Evolutionary conservation across 2,888 invertebrate genomes (phyloP), one percentile per base, ranked within the genome.

Genomic region (Hymenopus coronatus): DNA sequence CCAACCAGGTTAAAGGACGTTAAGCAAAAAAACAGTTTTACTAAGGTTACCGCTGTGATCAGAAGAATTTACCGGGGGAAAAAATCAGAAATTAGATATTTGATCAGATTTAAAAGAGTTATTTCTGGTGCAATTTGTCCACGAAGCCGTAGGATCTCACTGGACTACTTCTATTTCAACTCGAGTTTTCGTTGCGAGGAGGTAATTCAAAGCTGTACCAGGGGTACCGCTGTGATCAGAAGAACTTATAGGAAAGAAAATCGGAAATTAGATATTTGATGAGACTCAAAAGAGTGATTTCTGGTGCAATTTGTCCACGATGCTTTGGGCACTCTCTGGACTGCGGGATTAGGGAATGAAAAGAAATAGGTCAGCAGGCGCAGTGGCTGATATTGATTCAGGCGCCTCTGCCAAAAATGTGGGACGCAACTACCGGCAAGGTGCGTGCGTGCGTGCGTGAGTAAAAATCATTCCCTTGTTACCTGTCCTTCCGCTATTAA

Each of bases 301-400:
- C 25, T 70, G 54, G 20, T 70, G 25, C 20, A 70, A 70, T 70
- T 70, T 70, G 54, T 70, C 54, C 54, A 70, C 40, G 40, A 40
- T 70, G 54, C 54, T 20, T 20, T 20, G 25, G 25, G 54, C 54
- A 20, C 54, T 15, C 54, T 70, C 54, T 25, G 54, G 54, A 70
- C 54, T 70, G 54, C 54, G 25, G 54, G 54, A 70, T 70, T 70
- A 70, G 54, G 54, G 54, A 70, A 70, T 70, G 54, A 70, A 70
- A 70, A 70, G 54, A 70, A 70, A 70, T 70, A 70, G 54, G 54
- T 70, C 54, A 70, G 25, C 54, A 70, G 54, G 84, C 28, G 14
- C 81, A 25, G 85, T 85, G 85, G 70, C 70, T 86, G 86, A 30
- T 86, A 86, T 86, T 86, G 86, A 86, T 86, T 86, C 86, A 81